Evolutionary conservation across 1,140 invertebrate species (phyloP).

Genomic region (Euura lappo): DNA sequence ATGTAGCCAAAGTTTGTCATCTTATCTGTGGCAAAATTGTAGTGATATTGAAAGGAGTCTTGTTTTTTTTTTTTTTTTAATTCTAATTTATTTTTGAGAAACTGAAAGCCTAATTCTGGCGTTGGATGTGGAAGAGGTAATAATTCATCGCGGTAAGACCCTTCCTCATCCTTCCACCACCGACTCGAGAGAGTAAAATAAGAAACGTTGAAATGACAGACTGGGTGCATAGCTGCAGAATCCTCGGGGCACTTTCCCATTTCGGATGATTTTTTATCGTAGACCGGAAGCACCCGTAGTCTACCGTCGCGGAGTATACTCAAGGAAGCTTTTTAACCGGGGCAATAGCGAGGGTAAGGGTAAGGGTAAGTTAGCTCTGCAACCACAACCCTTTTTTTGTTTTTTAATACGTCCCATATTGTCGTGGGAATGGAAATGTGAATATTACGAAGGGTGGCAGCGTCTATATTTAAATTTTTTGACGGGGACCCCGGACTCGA

Average conservation of each 20-base stretch:
- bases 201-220: background rate
- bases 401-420: constrained; percentile 45
- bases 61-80: too few relatives aligned
- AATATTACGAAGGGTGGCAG: constrained; percentile 16
- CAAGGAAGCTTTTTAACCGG: background rate
- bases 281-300: constrained; percentile 29
- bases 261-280: constrained; percentile 18
- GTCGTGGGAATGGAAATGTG: constrained; percentile 48
- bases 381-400: constrained; percentile 42
- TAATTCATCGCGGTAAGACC: too few relatives aligned
- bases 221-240: background rate
- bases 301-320: constrained; percentile 22
- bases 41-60: too few relatives aligned
- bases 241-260: constrained; percentile 13
- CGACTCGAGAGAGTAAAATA: background rate
- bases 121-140: too few relatives aligned
- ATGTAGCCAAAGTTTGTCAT: background rate
- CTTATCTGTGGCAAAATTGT: too few relatives aligned
- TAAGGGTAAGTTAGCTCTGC: constrained; percentile 6
- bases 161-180: too few relatives aligned
- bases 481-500: background rate
- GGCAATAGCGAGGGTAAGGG: constrained; percentile 16
- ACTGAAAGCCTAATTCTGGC: too few relatives aligned
- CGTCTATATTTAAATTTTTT: constrained; percentile 14
- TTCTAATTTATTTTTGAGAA: too few relatives aligned